These are phyloP conservation scores for Lithophane ornitopus DNA, from an alignment of 2,888 invertebrate genomes.

Conservation along the genomic window DNA sequence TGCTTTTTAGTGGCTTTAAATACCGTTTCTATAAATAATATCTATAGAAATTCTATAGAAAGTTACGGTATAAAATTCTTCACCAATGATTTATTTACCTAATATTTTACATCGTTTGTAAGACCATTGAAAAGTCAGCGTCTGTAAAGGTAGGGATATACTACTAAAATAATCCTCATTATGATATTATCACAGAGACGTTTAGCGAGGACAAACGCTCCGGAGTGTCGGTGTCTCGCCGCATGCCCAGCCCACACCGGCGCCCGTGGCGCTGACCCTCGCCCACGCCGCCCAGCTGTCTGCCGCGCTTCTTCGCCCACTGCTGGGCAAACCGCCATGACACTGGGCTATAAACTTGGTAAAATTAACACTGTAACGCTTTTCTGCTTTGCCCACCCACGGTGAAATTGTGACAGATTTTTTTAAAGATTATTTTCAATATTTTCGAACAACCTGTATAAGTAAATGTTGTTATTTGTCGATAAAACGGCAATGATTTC, in stretches of 20 bases:
- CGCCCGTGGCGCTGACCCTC: constrained; percentile 87
- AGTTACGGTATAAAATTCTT: background rate
- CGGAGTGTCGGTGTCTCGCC: constrained; percentile 65
- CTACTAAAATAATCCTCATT: background rate
- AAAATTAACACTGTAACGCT: constrained; percentile 23
- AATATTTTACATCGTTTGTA: background rate
- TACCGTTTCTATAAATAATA: background rate
- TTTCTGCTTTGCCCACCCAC: constrained; percentile 20
- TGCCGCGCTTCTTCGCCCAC: constrained; percentile 75
- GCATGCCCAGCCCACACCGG: constrained; percentile 80
- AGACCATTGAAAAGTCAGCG: background rate
- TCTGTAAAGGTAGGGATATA: background rate
- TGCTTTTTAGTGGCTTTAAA: constrained; percentile 22
- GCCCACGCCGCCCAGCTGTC: constrained; percentile 67
- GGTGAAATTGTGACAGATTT: constrained; percentile 5
- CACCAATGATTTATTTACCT: background rate
- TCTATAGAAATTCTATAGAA: background rate
- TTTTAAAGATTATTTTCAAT: background rate
- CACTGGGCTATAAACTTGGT: constrained; percentile 47
- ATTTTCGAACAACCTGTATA: background rate
- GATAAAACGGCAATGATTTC: constrained; percentile 15
- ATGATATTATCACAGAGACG: constrained; percentile 78
- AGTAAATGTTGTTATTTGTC: constrained; percentile 10
- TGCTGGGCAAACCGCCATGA: constrained; percentile 70
- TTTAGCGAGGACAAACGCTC: constrained; percentile 77